These are phyloP conservation scores for Lampropteryx suffumata DNA, from an alignment of 2,888 invertebrate genomes.

Conservation along the genomic window DNA sequence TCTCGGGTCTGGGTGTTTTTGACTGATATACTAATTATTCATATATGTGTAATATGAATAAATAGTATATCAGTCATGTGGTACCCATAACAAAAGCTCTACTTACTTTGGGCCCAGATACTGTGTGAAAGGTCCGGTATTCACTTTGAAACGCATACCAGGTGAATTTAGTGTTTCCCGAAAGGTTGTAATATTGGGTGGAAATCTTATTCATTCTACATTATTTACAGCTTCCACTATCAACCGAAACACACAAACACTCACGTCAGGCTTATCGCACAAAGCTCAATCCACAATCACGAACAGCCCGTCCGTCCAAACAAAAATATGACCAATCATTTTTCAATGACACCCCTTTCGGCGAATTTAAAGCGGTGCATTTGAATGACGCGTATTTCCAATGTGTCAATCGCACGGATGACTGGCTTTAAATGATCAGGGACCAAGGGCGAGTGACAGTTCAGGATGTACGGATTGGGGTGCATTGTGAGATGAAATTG, in stretches of 20 bases:
- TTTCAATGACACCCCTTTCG: slow-evolving; percentile 63
- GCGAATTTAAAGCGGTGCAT: slow-evolving; percentile 57
- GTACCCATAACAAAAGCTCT: too few relatives aligned
- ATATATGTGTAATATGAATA: too few relatives aligned
- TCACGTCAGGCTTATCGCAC: background rate
- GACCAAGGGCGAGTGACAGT: slow-evolving; percentile 46
- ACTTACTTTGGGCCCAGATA: too few relatives aligned
- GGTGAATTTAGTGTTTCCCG: too few relatives aligned
- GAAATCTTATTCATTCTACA: too few relatives aligned
- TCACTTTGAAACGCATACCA: too few relatives aligned
- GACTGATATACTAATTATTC: too few relatives aligned
- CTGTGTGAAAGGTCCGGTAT: too few relatives aligned
- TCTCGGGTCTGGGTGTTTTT: too few relatives aligned
- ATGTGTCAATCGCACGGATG: slow-evolving; percentile 65
- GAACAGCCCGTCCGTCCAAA: slow-evolving; percentile 21
- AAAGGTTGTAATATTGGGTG: too few relatives aligned
- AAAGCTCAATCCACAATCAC: slow-evolving; percentile 8
- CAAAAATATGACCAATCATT: slow-evolving; percentile 55
- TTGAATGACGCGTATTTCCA: slow-evolving; percentile 59
- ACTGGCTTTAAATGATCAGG: slow-evolving; percentile 57
- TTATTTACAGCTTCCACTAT: too few relatives aligned
- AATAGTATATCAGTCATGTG: too few relatives aligned
- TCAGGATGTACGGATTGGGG: slow-evolving; percentile 17
- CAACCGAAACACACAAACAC: background rate
- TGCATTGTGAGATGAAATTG: slow-evolving; percentile 10